Base-by-base conservation (phyloP, 2,888 invertebrate species). In the Panorpa germanica region DNA sequence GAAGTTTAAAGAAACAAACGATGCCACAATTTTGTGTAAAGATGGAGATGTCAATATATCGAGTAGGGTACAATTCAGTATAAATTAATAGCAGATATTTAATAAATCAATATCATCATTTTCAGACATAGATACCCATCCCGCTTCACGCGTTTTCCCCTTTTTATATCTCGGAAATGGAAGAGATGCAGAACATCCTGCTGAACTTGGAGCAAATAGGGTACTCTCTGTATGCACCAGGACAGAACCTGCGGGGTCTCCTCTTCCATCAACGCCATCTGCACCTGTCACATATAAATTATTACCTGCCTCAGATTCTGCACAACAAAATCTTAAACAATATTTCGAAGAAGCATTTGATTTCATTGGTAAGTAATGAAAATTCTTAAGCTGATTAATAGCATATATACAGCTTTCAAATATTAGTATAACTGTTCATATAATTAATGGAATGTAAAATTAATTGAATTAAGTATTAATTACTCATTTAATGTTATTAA, bases 311-410 rank as follows among this genome's bases (percentile, higher is more conserved):
- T 66, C 72, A 36, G 83, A 83, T 60, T 78, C 75, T 38, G 74
- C 75, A 28, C 75, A 77, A 46, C 82, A 83, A 52, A 83, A 83
- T 59, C 70, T 83, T 36, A 76, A 76, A 46, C 82, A 82, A 61
- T 82, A 81, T 63, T 83, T 83, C 59, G 76, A 80, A 48, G 78
- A 82, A 52, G 78, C 83, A 43, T 78, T 73, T 52, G 70, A 75
- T 46, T 83, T 82, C 53, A 83, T 83, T 45, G 82, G 82, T 82
- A 55, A 70, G 72, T 49, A n/a, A n/a, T n/a, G n/a, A n/a, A n/a
- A n/a, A n/a, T n/a, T n/a, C n/a, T n/a, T n/a, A n/a, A n/a, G n/a
- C n/a, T n/a, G n/a, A n/a, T n/a, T n/a, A n/a, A n/a, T n/a, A n/a
- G n/a, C n/a, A n/a, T n/a, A n/a, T n/a, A n/a, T n/a, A n/a, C n/a